These are phyloP conservation scores for Hirtodrosophila duncani DNA, from an alignment of 2,888 invertebrate species.

Conservation along the genomic window DNA sequence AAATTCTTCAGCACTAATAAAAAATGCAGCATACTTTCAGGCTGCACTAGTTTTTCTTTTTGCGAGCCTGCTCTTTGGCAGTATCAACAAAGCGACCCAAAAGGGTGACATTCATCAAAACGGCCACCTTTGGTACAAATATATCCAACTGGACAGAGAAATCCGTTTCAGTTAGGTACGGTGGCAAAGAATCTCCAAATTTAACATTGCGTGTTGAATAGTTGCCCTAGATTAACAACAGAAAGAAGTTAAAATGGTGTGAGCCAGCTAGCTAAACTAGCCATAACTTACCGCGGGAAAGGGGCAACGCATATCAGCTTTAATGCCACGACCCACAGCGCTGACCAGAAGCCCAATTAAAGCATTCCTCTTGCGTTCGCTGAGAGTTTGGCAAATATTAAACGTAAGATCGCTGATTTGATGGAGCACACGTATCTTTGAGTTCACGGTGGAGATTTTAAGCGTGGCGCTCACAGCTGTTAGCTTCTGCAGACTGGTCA, in stretches of 20 bases:
- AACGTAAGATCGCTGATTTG: constrained; percentile 45
- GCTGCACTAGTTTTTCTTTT: constrained; percentile 32
- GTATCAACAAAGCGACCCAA: constrained; percentile 25
- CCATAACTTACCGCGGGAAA: constrained; percentile 25
- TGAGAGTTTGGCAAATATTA: constrained; percentile 47
- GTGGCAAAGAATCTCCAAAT: constrained; percentile 32
- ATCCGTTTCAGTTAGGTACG: constrained; percentile 37
- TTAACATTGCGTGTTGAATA: constrained; percentile 41
- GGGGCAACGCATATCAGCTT: constrained; percentile 36
- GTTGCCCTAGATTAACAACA: constrained; percentile 32
- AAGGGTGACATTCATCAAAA: constrained; percentile 33
- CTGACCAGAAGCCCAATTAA: constrained; percentile 36
- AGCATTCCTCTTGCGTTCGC: constrained; percentile 31
- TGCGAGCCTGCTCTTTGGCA: constrained; percentile 30
- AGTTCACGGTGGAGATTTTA: constrained; percentile 36
- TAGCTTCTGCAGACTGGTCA: constrained; percentile 21
- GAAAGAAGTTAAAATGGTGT: not conserved
- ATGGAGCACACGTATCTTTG: constrained; percentile 16
- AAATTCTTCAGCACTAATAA: too few relatives aligned
- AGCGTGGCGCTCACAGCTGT: constrained; percentile 18
- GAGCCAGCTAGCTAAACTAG: not conserved
- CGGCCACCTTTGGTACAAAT: constrained; percentile 26
- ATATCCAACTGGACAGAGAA: constrained; percentile 31
- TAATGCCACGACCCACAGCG: constrained; percentile 14
- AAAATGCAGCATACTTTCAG: too few relatives aligned